phyloP scores from a whole-genome alignment of 2,113 vertebrate species.

The Odontophorus gujanensis region DNA sequence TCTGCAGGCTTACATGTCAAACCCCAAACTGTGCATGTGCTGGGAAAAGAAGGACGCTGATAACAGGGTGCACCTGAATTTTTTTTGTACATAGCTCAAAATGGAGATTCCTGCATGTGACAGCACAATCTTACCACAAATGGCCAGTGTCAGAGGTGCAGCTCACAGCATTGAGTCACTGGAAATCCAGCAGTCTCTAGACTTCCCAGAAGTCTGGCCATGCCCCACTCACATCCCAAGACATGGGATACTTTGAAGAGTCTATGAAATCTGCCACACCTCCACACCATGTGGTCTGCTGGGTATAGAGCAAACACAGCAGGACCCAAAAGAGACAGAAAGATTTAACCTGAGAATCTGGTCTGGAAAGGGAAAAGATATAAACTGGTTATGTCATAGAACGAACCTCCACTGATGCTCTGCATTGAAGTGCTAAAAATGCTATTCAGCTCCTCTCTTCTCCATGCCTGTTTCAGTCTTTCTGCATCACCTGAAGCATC shows the following conservation, averaged over 20 bases:
- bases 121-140: neutral
- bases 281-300: neutral
- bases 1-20: too few relatives aligned
- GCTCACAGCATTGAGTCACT: neutral
- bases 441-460: neutral
- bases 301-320: accelerated
- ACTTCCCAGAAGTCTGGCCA: neutral
- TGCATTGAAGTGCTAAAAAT: neutral
- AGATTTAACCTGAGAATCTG: neutral
- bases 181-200: neutral
- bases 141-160: neutral
- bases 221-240: neutral
- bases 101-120: accelerated
- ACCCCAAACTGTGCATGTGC: accelerated
- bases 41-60: neutral
- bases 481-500: accelerated
- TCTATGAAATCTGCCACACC: neutral
- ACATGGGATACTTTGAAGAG: neutral
- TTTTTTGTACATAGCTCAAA: neutral
- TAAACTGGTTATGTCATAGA: too few relatives aligned
- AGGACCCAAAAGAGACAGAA: neutral
- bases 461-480: neutral
- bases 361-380: neutral
- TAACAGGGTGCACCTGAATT: neutral
- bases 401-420: neutral